Evolutionary conservation across 1,140 invertebrate genomes (phyloP).

Genomic region (Drosophila pectinifera): DNA sequence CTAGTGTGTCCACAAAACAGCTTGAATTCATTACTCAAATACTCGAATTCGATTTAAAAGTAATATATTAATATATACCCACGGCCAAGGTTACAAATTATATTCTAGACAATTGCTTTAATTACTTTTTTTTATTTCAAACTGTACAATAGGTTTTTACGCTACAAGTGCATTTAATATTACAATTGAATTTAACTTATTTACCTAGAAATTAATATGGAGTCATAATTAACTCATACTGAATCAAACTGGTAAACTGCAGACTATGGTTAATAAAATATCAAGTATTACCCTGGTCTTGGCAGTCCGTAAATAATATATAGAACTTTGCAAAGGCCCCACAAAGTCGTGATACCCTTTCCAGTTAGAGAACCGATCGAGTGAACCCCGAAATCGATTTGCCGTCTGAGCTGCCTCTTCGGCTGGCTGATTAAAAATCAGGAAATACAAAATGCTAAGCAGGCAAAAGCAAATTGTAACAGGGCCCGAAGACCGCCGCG

Average conservation of each 20-base stretch:
- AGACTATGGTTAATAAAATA: too few species aligned
- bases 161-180: too few species aligned
- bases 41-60: neutral
- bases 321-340: neutral
- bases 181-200: too few species aligned
- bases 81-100: constrained; percentile 2
- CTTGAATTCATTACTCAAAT: neutral
- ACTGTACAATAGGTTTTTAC: too few species aligned
- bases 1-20: neutral
- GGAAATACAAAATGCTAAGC: constrained; percentile 81
- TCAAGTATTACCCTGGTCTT: too few species aligned
- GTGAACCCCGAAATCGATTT: constrained; percentile 49
- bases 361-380: constrained; percentile 16
- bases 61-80: neutral
- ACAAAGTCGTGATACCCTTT: neutral
- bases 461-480: constrained; percentile 79
- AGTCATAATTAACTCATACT: too few species aligned
- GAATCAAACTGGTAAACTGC: too few species aligned
- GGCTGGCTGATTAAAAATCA: constrained; percentile 73
- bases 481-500: constrained; percentile 54
- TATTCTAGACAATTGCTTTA: too few species aligned
- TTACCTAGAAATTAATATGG: too few species aligned
- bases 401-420: constrained; percentile 38
- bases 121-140: neutral
- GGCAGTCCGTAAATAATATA: neutral